phyloP scores from a whole-genome alignment of 1,140 invertebrate species.

The Tetragonula clypearis region DNA sequence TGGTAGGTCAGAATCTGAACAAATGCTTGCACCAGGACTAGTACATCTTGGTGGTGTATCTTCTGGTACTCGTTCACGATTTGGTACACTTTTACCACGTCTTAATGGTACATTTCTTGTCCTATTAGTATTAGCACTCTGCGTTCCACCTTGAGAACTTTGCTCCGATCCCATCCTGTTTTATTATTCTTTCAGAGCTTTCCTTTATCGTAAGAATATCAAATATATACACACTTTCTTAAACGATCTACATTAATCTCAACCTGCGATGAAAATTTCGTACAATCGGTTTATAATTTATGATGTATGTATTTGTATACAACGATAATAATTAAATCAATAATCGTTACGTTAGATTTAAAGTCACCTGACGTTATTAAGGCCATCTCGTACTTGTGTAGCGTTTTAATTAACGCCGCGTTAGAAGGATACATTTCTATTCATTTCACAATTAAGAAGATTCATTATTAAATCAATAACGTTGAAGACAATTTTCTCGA shows the following conservation, averaged over 20 bases:
- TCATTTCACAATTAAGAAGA: conserved; percentile 1
- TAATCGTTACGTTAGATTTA: conserved; percentile 41
- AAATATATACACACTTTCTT: not conserved
- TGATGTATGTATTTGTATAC: not conserved
- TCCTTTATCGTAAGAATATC: not conserved
- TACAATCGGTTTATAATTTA: not conserved
- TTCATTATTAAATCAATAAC: conserved; percentile 16
- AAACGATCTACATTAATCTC: not conserved
- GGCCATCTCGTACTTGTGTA: not conserved
- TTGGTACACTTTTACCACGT: conserved; percentile 84
- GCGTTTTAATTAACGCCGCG: not conserved
- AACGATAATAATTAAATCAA: not conserved
- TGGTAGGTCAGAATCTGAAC: conserved; percentile 94
- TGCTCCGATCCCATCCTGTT: conserved; percentile 84
- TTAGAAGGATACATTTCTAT: conserved; percentile 7
- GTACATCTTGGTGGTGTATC: conserved; percentile 85
- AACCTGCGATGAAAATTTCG: not conserved
- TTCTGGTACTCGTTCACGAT: conserved; percentile 79
- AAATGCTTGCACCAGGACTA: conserved; percentile 92
- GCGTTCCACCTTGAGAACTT: conserved; percentile 79
- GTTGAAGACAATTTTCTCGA: not conserved
- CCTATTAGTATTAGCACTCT: conserved; percentile 65
- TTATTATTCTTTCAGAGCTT: not conserved
- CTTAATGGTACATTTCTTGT: conserved; percentile 75
- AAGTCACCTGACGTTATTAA: not conserved